These are phyloP conservation scores for Lepidurus arcticus DNA, from an alignment of 1,140 invertebrate genomes.

Conservation along the genomic window DNA sequence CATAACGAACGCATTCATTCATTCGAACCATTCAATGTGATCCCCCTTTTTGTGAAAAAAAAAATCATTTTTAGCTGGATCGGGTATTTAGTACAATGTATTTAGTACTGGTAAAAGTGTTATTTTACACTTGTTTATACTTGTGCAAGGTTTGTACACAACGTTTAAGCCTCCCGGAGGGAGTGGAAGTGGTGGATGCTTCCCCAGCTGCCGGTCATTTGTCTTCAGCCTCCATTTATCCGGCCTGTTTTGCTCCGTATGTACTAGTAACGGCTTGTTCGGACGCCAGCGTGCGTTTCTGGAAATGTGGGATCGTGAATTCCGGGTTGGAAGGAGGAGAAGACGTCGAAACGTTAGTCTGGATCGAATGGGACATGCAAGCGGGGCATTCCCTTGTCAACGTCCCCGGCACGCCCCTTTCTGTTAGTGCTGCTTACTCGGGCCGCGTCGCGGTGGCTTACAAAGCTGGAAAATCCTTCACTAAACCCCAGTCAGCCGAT, in stretches of 20 bases:
- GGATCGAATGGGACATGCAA: constrained; percentile 82
- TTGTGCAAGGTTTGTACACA: constrained; percentile 66
- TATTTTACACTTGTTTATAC: neutral
- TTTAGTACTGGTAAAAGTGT: neutral
- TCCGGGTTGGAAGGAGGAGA: constrained; percentile 41
- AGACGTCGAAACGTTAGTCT: constrained; percentile 50
- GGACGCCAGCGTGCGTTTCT: constrained; percentile 73
- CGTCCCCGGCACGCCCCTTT: constrained; percentile 55
- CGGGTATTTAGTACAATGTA: neutral
- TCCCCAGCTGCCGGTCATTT: constrained; percentile 91
- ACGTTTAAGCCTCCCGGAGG: constrained; percentile 75
- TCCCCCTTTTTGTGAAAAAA: no score
- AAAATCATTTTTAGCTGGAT: no score
- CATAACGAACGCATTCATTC: no score
- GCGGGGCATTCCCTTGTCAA: neutral
- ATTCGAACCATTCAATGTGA: no score
- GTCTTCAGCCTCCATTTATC: constrained; percentile 90
- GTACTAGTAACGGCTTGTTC: constrained; percentile 89
- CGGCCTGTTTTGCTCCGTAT: constrained; percentile 94
- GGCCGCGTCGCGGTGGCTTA: constrained; percentile 95
- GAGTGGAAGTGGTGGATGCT: constrained; percentile 85
- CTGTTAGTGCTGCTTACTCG: constrained; percentile 94
- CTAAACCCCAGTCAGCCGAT: constrained; percentile 58
- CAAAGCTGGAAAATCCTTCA: constrained; percentile 77
- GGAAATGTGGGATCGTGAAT: constrained; percentile 68